These are phyloP conservation scores for Patiria miniata DNA, from an alignment of 35 echinoderm and acorn worm species.

Conservation along the genomic window DNA sequence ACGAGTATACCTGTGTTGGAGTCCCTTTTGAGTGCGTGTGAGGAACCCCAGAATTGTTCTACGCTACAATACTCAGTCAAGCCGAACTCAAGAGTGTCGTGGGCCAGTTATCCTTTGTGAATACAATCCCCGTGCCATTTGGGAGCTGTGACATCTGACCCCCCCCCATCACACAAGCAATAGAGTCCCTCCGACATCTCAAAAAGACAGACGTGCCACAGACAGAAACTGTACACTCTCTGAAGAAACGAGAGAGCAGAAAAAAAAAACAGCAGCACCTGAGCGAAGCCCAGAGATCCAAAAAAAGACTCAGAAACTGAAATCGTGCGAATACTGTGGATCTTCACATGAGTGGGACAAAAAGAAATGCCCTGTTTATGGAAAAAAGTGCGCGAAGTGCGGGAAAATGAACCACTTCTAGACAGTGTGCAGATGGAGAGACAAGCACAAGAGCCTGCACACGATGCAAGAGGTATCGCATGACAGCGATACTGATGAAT, in stretches of 20 bases:
- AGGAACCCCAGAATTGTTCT: no score
- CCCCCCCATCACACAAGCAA: no score
- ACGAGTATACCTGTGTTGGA: no score
- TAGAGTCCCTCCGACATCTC: conserved; percentile 35
- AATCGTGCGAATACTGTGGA: conserved; percentile 45
- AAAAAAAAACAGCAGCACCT: no score
- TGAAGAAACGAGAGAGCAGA: background rate
- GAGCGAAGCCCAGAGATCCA: background rate
- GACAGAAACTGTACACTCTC: background rate
- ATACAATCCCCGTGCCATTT: no score
- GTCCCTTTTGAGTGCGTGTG: no score
- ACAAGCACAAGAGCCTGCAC: background rate
- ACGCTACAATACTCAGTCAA: no score
- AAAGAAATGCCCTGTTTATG: conserved; percentile 45
- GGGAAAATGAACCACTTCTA: conserved; percentile 35
- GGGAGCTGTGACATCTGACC: no score
- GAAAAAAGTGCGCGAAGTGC: conserved; percentile 37
- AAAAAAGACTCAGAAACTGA: background rate
- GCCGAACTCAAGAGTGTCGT: no score
- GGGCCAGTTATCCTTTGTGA: no score
- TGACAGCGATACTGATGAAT: background rate
- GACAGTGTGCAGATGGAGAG: conserved; percentile 28
- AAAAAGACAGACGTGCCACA: background rate
- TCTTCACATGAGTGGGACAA: background rate
- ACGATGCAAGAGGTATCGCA: background rate